phyloP scores from a whole-genome alignment of 2,888 invertebrate genomes.

The Antitype chi region DNA sequence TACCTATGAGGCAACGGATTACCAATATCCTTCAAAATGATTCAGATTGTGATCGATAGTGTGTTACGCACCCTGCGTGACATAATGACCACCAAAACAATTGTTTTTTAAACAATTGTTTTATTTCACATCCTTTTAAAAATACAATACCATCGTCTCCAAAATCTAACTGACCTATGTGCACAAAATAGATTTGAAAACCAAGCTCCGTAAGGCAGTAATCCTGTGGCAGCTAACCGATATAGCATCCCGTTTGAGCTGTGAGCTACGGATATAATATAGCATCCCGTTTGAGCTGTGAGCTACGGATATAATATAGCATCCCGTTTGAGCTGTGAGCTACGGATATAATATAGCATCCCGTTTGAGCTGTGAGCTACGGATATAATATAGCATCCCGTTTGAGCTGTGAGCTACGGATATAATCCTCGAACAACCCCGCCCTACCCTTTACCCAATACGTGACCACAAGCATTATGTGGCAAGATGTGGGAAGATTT shows the following conservation, averaged over 20 bases:
- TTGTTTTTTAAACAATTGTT: background rate
- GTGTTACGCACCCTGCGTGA: no score
- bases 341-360: constrained; percentile 75
- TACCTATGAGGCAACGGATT: no score
- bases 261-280: constrained; percentile 79
- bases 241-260: constrained; percentile 68
- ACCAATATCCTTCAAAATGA: no score
- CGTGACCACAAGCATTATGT: constrained; percentile 84
- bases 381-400: constrained; percentile 68
- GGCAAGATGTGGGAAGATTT: constrained; percentile 61
- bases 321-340: no score
- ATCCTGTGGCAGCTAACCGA: constrained; percentile 63
- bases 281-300: no score
- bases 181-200: constrained; percentile 56
- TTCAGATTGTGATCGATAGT: no score
- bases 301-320: constrained; percentile 81
- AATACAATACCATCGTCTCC: background rate
- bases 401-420: constrained; percentile 70
- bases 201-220: constrained; percentile 67
- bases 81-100: background rate
- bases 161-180: constrained; percentile 26
- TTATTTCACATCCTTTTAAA: background rate
- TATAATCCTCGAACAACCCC: constrained; percentile 84
- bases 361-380: no score
- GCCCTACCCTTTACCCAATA: constrained; percentile 88